Evolutionary conservation across 2,797 vertebrate genomes (phyloP), one percentile per base, ranked within the genome.

Genomic region (Liparis tanakae): DNA sequence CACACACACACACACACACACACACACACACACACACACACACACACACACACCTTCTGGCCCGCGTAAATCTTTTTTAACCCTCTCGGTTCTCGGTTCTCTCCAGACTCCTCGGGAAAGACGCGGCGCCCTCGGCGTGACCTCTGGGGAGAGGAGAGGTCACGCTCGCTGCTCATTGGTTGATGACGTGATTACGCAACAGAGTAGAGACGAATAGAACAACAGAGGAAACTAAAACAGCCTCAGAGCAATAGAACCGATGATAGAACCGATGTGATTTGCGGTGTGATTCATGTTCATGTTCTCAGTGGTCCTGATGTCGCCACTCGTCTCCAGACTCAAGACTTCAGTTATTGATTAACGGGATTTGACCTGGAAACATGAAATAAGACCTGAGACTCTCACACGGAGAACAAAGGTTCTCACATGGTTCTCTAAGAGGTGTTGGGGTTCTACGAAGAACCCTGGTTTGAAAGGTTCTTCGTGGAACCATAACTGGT

Each of bases 41-140:
- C 25, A 30, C 75, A 75, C 56, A 72, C 64, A 46, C 67, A 63
- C 69, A 76, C 70, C 67, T 65, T 55, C 25, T 62, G n/a, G 30
- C 33, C 64, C 50, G 61, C 34, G 30, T 44, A 10, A 13, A 37
- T 36, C 18, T 60, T 80, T 74, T 60, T 80, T 74, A 75, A 69
- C 41, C 44, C 46, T 18, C 20, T 59, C 48, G 12, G 2, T 2
- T 18, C 20, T 59, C 48, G 12, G 2, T 2, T 41, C 25, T 10
- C 10, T 50, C 13, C 14, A n/a, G 56, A 34, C 5, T 63, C 44
- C 15, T 72, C 46, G 25, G 2, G 37, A 3, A 10, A 56, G 20
- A 4, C 9, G 9, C 10, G 20, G 3, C 9, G 9, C 10, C 17
- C 10, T 58, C 9, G 22, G 9, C 36, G 39, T 64, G 53, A 60